Conservation (phyloP, 53 echinoderm and acorn worm genomes). For the Zoroaster sp. region DNA sequence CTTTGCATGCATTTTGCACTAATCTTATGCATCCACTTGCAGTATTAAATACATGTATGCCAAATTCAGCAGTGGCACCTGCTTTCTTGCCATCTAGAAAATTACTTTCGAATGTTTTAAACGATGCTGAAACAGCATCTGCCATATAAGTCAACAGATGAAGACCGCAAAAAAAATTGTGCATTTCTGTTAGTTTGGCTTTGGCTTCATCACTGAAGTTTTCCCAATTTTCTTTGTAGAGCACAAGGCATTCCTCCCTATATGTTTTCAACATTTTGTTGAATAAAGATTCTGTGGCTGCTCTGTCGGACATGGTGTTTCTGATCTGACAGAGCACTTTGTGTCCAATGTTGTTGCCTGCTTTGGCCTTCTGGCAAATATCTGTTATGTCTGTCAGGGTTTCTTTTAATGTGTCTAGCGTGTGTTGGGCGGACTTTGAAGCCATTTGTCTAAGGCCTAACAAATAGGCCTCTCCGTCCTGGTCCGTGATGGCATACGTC, state of each 20-base stretch:
- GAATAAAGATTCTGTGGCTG: constrained; percentile 44
- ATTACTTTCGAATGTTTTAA: constrained; percentile 28
- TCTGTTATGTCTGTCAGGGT: constrained; percentile 31
- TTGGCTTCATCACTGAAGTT: constrained; percentile 39
- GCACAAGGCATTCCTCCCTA: constrained; percentile 31
- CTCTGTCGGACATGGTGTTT: constrained; percentile 50
- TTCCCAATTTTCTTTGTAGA: constrained; percentile 5
- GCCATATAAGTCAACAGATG: constrained; percentile 59
- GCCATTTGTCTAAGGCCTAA: constrained; percentile 57
- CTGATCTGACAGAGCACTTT: constrained; percentile 30
- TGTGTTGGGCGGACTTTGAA: constrained; percentile 56
- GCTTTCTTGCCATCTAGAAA: constrained; percentile 44
- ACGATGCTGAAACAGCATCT: constrained; percentile 39
- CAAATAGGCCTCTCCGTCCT: constrained; percentile 57
- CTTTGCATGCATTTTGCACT: constrained; percentile 57
- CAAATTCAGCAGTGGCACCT: constrained; percentile 29
- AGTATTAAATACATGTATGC: constrained; percentile 46
- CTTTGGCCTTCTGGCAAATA: too few relatives aligned
- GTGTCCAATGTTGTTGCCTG: constrained; percentile 46
- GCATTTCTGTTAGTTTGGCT: constrained; percentile 26
- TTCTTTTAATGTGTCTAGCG: constrained; percentile 40
- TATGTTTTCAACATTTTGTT: constrained; percentile 30
- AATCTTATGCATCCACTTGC: constrained; percentile 44
- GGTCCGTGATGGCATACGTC: constrained; percentile 48
- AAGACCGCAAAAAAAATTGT: constrained; percentile 57